These are phyloP conservation scores for Rhagoletis pomonella DNA, from an alignment of 1,140 invertebrate species.

Conservation along the genomic window DNA sequence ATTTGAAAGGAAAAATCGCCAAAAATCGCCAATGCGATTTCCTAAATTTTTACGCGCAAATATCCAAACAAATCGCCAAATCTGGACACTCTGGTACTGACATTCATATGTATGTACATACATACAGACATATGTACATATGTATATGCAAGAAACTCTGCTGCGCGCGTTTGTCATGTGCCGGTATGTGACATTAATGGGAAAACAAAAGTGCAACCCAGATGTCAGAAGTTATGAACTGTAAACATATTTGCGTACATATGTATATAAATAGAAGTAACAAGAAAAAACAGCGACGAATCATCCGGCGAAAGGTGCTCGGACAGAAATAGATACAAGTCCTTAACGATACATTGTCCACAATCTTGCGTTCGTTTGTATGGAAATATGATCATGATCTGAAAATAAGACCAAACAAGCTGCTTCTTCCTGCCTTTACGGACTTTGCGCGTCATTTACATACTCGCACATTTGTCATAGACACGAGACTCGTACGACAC, in stretches of 20 bases:
- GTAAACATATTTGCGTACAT: neutral
- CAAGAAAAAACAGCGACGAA: neutral
- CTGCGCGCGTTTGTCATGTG: neutral
- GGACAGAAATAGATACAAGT: constrained; percentile 9
- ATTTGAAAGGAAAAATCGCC: too few relatives aligned
- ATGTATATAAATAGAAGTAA: neutral
- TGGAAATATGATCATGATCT: neutral
- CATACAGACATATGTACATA: too few relatives aligned
- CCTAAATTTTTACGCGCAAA: too few relatives aligned
- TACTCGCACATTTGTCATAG: constrained; percentile 19
- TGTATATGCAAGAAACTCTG: too few relatives aligned
- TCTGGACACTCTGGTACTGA: too few relatives aligned
- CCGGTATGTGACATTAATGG: neutral
- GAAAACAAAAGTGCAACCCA: constrained; percentile 7
- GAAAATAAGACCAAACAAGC: neutral
- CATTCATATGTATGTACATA: too few relatives aligned
- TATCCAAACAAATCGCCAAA: too few relatives aligned
- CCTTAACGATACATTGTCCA: neutral
- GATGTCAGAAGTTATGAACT: constrained; percentile 38
- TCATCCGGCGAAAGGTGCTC: constrained; percentile 10
- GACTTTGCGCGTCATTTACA: constrained; percentile 34
- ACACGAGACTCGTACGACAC: neutral
- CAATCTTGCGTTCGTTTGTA: neutral
- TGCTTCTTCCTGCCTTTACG: constrained; percentile 17
- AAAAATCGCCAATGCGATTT: too few relatives aligned